Evolutionary conservation across 2,888 invertebrate genomes (phyloP), one percentile per base, ranked within the genome.

Genomic region (Metalampra italica): DNA sequence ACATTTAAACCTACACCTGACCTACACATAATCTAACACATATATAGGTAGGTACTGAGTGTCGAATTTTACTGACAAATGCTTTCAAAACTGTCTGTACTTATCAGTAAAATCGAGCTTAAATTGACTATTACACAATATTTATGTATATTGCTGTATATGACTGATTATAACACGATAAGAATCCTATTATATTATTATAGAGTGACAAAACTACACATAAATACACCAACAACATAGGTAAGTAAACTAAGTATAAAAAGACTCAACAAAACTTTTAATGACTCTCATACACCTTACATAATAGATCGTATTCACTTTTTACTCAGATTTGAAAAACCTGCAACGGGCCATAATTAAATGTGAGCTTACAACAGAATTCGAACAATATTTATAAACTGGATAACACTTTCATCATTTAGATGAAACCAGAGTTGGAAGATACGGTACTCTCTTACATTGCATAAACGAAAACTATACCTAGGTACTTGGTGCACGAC

Each of bases 231-330:
- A 76, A 75, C 74, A 73, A 73, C 68, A 64, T 67, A 70, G 66
- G 66, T 66, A 70, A 67, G 66, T 66, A 68, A 75, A 78, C 73
- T 81, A 82, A 82, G 79, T 81, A 82, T 75, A 78, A 77, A 46
- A 78, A 76, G 61, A 75, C 58, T 68, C 68, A 76, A 77, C 76
- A 73, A 69, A 68, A 60, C 37, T 48, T 49, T 43, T 58, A 66
- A 60, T 65, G 63, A 71, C 73, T 67, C 54, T 56, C 61, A 61
- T 53, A 63, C 62, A 56, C 53, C 43, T 47, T 43, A 48, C 32
- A 45, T 46, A 50, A 34, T 53, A 52, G 54, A 50, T 42, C 38
- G 39, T 29, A 38, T 13, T 3, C 45, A 36, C 36, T 15, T n/a
- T 11, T 36, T 7, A 8, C 36, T 11, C 9, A 1, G 37, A 14